Evolutionary conservation across 2,113 vertebrate species (phyloP).

Genomic region (Amphiprion ocellaris): DNA sequence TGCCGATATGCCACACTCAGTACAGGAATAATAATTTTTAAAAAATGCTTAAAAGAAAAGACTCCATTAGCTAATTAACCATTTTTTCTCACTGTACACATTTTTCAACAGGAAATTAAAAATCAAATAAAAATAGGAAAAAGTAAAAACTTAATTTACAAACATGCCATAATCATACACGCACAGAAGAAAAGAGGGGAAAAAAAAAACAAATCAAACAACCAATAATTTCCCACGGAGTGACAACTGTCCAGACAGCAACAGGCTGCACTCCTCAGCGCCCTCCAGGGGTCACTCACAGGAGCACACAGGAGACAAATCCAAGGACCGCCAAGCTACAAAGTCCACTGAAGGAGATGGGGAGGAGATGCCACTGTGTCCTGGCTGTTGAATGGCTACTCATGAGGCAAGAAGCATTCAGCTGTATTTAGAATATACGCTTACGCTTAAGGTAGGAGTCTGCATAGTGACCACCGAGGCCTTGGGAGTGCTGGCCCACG

Average conservation of each 20-base stretch:
- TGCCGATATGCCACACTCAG: conserved; percentile 60
- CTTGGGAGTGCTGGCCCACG: conserved; percentile 94
- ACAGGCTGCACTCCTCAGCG: conserved; percentile 36
- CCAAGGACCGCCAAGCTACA: conserved; percentile 32
- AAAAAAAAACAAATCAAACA: conserved; percentile 42
- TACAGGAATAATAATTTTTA: conserved; percentile 37
- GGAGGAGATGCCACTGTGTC: conserved; percentile 30
- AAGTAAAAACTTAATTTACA: conserved; percentile 78
- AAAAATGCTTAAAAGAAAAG: conserved; percentile 30
- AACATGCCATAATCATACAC: conserved; percentile 76
- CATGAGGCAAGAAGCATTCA: conserved; percentile 1
- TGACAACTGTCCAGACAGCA: conserved; percentile 50
- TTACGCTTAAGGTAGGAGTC: conserved; percentile 96
- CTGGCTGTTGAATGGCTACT: conserved; percentile 37
- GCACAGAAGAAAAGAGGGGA: conserved; percentile 15
- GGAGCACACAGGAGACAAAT: conserved; percentile 49
- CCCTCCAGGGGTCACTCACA: conserved; percentile 70
- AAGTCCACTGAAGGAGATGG: conserved; percentile 28
- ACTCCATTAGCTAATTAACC: conserved; percentile 54
- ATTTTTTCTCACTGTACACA: conserved; percentile 71
- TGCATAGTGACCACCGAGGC: conserved; percentile 93
- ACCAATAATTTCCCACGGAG: conserved; percentile 38
- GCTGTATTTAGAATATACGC: conserved; percentile 88
- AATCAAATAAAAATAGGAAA: conserved; percentile 49
- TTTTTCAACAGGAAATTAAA: conserved; percentile 66